Percentiles rank a stretch among this genome's conserved stretches.
phyloP scores from a whole-genome alignment of 1,140 invertebrate genomes.

The Cydia pomonella region DNA sequence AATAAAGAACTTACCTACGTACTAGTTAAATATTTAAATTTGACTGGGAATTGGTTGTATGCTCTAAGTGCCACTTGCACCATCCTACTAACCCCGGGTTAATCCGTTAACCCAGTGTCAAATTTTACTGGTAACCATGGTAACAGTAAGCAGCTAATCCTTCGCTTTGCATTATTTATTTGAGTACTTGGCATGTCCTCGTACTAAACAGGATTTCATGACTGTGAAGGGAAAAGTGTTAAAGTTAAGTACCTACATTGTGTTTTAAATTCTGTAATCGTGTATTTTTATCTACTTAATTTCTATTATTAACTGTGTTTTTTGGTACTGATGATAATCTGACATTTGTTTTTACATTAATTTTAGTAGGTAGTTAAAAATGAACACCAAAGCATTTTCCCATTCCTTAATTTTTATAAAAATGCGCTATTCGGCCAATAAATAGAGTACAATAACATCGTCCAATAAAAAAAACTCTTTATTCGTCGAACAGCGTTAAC shows the following conservation, averaged over 20 bases:
- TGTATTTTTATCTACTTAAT: not conserved
- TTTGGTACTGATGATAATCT: not conserved
- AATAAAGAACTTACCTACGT: too few relatives aligned
- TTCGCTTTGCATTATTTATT: too few relatives aligned
- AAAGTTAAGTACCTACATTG: conserved; percentile 11
- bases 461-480: not conserved
- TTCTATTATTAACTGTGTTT: not conserved
- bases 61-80: too few relatives aligned
- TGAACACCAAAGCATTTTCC: not conserved
- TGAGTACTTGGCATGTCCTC: too few relatives aligned
- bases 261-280: not conserved
- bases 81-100: too few relatives aligned
- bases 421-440: conserved; percentile 18
- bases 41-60: too few relatives aligned
- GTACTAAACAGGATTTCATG: not conserved
- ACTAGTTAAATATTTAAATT: too few relatives aligned
- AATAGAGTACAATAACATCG: not conserved
- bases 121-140: too few relatives aligned
- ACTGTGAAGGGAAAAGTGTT: not conserved
- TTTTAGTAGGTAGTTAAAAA: conserved; percentile 10
- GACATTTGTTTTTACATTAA: not conserved
- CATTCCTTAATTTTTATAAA: conserved; percentile 12
- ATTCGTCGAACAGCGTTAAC: conserved; percentile 19
- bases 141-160: too few relatives aligned
- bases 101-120: too few relatives aligned